A percentile compares a stretch with the other conserved stretches of the same genome.
These are phyloP conservation scores for fruit fly (Drosophila melanogaster) DNA, from an alignment of 1,140 invertebrate species.

Conservation along the genomic window DNA sequence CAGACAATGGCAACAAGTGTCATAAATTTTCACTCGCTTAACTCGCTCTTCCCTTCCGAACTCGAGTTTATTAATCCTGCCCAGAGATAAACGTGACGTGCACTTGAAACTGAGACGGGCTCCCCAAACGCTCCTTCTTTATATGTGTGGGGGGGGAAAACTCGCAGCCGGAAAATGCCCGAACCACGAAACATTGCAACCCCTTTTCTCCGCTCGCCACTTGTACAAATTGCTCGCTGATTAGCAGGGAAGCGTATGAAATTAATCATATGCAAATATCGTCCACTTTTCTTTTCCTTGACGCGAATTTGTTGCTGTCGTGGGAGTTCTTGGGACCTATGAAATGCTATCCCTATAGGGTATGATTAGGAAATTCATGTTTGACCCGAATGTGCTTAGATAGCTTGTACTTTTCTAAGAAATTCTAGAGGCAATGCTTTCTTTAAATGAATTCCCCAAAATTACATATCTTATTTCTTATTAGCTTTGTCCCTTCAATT, in stretches of 20 bases:
- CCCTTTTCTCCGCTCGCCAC: conserved; percentile 44
- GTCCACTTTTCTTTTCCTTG: conserved; percentile 50
- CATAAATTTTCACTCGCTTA: conserved; percentile 75
- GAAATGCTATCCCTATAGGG: conserved; percentile 9
- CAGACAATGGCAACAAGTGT: conserved; percentile 74
- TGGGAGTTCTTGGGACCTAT: conserved; percentile 17
- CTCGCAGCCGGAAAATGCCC: neutral
- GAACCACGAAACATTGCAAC: neutral
- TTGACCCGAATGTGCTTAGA: conserved; percentile 9
- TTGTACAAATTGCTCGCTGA: conserved; percentile 79
- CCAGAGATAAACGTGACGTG: conserved; percentile 77
- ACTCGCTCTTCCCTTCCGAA: conserved; percentile 42
- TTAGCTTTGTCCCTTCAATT: no score
- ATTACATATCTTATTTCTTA: no score
- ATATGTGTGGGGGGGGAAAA: conserved; percentile 4
- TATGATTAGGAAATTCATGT: conserved; percentile 19
- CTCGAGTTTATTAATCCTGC: conserved; percentile 75
- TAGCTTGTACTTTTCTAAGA: neutral
- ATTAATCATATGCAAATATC: conserved; percentile 83
- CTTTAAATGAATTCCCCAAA: no score
- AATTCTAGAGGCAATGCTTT: neutral
- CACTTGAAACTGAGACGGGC: conserved; percentile 62
- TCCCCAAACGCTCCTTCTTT: conserved; percentile 31
- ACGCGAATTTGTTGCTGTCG: conserved; percentile 42
- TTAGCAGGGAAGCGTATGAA: conserved; percentile 82